These are phyloP conservation scores for Acronicta leporina DNA, from an alignment of 2,888 invertebrate genomes.

Conservation along the genomic window DNA sequence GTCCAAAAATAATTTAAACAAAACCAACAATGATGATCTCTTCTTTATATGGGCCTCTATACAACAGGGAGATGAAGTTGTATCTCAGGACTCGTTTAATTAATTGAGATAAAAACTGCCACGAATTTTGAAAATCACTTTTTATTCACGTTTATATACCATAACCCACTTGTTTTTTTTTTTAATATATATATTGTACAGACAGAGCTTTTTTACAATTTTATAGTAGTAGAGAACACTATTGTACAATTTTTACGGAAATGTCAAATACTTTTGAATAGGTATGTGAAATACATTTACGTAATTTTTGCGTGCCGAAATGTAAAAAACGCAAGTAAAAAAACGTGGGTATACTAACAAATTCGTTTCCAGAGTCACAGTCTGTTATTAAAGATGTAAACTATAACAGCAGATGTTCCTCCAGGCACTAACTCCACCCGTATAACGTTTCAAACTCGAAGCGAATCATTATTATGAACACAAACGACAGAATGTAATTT, in stretches of 20 bases:
- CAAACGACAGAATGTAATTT: constrained; percentile 43
- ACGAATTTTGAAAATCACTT: too few relatives aligned
- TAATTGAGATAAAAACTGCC: too few relatives aligned
- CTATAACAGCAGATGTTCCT: constrained; percentile 1
- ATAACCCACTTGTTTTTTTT: too few relatives aligned
- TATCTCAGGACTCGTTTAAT: too few relatives aligned
- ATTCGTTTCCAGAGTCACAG: background rate
- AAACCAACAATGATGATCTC: too few relatives aligned
- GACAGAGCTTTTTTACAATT: too few relatives aligned
- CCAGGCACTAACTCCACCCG: constrained; percentile 14
- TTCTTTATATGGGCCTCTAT: too few relatives aligned
- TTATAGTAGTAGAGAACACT: too few relatives aligned
- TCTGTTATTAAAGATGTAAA: constrained; percentile 8
- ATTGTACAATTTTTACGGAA: background rate
- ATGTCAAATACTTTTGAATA: background rate
- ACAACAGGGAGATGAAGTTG: too few relatives aligned
- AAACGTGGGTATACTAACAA: background rate
- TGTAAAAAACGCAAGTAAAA: background rate
- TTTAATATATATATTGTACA: too few relatives aligned
- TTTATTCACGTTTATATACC: too few relatives aligned
- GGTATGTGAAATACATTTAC: background rate
- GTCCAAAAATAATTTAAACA: too few relatives aligned
- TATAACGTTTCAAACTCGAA: constrained; percentile 29
- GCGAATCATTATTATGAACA: constrained; percentile 23
- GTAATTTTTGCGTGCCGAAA: background rate